Conservation (phyloP, 2,888 invertebrate genomes). For the Xanthorhoe spadicearia region DNA sequence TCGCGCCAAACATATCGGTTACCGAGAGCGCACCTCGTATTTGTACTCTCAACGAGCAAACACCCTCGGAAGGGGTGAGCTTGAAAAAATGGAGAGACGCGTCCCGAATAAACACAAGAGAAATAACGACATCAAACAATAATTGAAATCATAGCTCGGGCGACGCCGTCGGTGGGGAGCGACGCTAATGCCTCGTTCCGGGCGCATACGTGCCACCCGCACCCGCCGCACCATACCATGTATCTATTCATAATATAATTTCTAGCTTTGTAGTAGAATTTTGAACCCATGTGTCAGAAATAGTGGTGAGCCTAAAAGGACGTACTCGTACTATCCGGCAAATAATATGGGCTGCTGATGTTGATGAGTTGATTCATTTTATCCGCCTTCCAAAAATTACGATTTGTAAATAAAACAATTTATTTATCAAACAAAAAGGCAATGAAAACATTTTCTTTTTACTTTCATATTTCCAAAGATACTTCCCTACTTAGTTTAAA, state of each 20-base stretch:
- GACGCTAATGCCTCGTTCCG: constrained; percentile 56
- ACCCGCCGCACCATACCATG: constrained; percentile 1
- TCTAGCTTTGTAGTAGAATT: not conserved
- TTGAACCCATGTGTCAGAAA: not conserved
- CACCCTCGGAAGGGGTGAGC: constrained; percentile 65
- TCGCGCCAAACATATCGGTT: constrained; percentile 78
- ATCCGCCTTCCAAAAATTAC: no score
- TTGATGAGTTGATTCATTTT: no score
- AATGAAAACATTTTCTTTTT: not conserved
- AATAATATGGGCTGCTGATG: no score
- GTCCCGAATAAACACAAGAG: constrained; percentile 79
- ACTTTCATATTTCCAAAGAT: constrained; percentile 2
- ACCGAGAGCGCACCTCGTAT: constrained; percentile 72
- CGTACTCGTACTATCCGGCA: no score
- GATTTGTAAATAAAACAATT: not conserved
- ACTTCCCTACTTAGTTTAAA: constrained; percentile 30
- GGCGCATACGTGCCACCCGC: constrained; percentile 52
- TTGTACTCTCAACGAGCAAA: constrained; percentile 63
- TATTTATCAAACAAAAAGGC: not conserved
- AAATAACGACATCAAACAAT: constrained; percentile 83
- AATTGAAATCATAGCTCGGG: constrained; percentile 80
- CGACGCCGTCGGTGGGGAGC: constrained; percentile 51
- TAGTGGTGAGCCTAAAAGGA: no score
- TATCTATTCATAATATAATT: not conserved
- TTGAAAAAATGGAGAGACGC: constrained; percentile 76